Base-by-base conservation (phyloP, 2,113 vertebrate genomes). In the Antechinus flavipes region DNA sequence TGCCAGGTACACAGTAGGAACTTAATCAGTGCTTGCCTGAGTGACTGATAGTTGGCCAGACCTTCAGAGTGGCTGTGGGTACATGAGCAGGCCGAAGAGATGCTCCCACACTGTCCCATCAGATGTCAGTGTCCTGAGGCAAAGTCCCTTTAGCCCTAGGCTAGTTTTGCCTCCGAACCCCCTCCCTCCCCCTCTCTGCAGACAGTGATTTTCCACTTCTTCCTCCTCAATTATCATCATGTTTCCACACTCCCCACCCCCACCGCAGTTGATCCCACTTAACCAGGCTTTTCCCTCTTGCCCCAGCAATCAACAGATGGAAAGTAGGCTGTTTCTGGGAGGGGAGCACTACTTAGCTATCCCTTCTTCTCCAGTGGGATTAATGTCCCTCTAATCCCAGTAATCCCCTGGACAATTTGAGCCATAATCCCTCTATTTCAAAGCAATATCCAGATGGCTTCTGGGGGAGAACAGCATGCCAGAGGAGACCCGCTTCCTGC, bases 331-430 rank as follows among this genome's bases (percentile, higher is more conserved):
- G 91, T 96, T 94, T 93, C 91, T 93, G 91, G 0, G 94, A 92
- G 68, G 0, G 92, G 89, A 95, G 98, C 97, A 97, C 95, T 91
- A 95, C 98, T 98, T 98, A 97, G 97, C 98, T 97, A 97, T 97
- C 98, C 93, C 98, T 98, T 97, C 98, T 98, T 98, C 97, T 97
- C 97, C 5, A 50, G 90, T 5, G 98, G 92, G 97, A 98, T 98
- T 98, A 98, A 98, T 96, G 97, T 97, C 97, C 95, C 98, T 98
- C 97, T 98, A 98, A 96, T 98, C 98, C 98, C 97, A 92, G 68
- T 98, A 98, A 97, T 98, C 98, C 97, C 97, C 97, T 97, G 98
- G 98, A 98, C 98, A 98, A 97, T 97, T 98, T 98, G 97, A 98
- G 98, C 98, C 97, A 97, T 98, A 98, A 98, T 98, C 98, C 98